These are phyloP conservation scores for Coptotermes formosanus DNA, from an alignment of 1,140 invertebrate genomes.

Conservation along the genomic window DNA sequence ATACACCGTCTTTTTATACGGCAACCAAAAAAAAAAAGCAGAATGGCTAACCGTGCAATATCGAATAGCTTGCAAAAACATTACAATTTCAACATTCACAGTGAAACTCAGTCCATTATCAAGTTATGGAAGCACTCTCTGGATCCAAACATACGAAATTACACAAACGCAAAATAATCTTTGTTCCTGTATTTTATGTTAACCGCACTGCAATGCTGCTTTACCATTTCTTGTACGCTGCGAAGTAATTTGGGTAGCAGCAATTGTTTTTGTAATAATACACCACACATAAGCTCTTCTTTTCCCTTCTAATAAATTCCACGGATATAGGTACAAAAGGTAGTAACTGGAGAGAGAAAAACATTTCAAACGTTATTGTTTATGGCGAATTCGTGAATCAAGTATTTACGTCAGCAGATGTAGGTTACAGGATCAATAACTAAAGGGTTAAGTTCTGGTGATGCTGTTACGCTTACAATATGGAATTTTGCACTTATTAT, in stretches of 20 bases:
- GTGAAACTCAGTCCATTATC: not conserved
- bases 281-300: not conserved
- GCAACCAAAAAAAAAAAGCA: not conserved
- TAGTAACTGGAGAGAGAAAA: no score
- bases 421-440: no score
- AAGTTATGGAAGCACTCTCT: not conserved
- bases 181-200: not conserved
- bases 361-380: no score
- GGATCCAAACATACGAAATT: not conserved
- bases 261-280: slow-evolving; percentile 9
- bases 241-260: not conserved
- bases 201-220: not conserved
- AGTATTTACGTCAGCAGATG: no score
- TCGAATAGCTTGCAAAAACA: not conserved
- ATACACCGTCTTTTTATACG: not conserved
- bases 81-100: not conserved
- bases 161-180: not conserved
- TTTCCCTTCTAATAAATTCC: no score
- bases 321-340: no score
- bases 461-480: no score
- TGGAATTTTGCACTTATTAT: no score
- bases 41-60: not conserved
- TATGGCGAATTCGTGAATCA: no score
- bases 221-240: not conserved
- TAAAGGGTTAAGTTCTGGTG: no score